phyloP scores from a whole-genome alignment of 1,140 invertebrate species.

The Cherax destructor region DNA sequence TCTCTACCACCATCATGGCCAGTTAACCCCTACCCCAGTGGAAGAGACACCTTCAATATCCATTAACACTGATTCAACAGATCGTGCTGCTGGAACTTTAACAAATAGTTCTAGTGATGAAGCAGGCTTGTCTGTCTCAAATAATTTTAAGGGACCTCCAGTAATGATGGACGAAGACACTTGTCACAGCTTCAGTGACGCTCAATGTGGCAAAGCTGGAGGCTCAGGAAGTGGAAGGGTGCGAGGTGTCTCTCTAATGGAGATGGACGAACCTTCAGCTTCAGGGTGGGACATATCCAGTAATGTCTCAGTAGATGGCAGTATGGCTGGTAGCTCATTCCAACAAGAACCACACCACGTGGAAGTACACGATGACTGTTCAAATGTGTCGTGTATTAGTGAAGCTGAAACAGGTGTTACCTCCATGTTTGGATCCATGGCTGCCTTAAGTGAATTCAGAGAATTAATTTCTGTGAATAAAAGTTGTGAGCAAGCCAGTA shows the following conservation, averaged over 20 bases:
- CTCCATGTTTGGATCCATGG: slow-evolving; percentile 69
- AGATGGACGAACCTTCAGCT: slow-evolving; percentile 69
- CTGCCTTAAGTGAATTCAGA: slow-evolving; percentile 63
- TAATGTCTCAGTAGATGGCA: slow-evolving; percentile 66
- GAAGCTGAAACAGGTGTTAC: slow-evolving; percentile 71
- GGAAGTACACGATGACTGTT: slow-evolving; percentile 70
- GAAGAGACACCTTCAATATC: slow-evolving; percentile 34
- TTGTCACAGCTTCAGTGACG: slow-evolving; percentile 71
- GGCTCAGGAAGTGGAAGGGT: slow-evolving; percentile 45
- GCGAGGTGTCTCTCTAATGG: slow-evolving; percentile 57
- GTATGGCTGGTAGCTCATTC: slow-evolving; percentile 25
- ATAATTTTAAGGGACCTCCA: slow-evolving; percentile 30
- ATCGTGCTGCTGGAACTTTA: slow-evolving; percentile 9
- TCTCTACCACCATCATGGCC: slow-evolving; percentile 78
- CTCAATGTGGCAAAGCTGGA: slow-evolving; percentile 51
- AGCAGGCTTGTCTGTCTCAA: neutral
- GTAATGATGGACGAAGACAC: slow-evolving; percentile 71
- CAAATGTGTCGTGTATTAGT: slow-evolving; percentile 64
- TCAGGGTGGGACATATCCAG: slow-evolving; percentile 71
- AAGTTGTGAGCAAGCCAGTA: slow-evolving; percentile 3
- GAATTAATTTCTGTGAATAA: slow-evolving; percentile 38
- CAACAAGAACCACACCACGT: slow-evolving; percentile 34
- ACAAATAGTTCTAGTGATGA: slow-evolving; percentile 24
- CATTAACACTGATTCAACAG: slow-evolving; percentile 19
- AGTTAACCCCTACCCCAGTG: slow-evolving; percentile 55